Evolutionary conservation across 2,888 invertebrate species (phyloP).

Genomic region (Ormyrus rosae): DNA sequence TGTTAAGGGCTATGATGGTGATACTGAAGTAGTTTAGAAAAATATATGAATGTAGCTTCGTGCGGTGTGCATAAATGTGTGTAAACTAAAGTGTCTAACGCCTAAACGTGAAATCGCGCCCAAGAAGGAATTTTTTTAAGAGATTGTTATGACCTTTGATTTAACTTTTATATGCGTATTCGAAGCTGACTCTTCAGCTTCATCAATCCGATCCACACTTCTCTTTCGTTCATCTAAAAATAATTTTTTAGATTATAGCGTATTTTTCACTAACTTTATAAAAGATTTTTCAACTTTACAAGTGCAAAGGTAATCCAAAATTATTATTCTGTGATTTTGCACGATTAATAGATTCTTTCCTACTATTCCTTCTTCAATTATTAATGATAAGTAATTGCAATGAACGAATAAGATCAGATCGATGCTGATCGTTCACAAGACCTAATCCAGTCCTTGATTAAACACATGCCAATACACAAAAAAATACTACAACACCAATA

Average conservation of each 20-base stretch:
- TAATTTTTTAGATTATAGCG: constrained; percentile 1
- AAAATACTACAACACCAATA: constrained; percentile 44
- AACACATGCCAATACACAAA: constrained; percentile 27
- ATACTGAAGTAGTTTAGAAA: constrained; percentile 31
- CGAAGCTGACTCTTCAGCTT: constrained; percentile 5
- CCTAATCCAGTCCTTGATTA: constrained; percentile 39
- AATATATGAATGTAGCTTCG: constrained; percentile 53
- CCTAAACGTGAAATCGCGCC: constrained; percentile 49
- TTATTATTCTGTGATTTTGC: constrained; percentile 31
- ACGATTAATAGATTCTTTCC: not conserved
- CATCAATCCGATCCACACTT: constrained; percentile 47
- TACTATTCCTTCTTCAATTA: constrained; percentile 12
- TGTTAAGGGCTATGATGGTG: constrained; percentile 1
- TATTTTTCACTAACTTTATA: constrained; percentile 20
- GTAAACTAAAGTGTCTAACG: constrained; percentile 40
- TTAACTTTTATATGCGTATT: constrained; percentile 25
- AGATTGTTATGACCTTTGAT: not conserved
- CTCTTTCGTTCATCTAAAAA: not conserved
- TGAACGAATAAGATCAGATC: constrained; percentile 4
- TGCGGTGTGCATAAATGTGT: constrained; percentile 51
- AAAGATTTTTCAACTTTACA: constrained; percentile 27
- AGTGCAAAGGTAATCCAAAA: not conserved
- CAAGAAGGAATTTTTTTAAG: constrained; percentile 44
- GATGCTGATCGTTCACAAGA: constrained; percentile 7
- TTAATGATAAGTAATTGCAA: not conserved